A percentile compares a stretch with the other conserved stretches of the same genome.
Conservation (phyloP, 2,113 vertebrate genomes). For the Nanger granti region DNA sequence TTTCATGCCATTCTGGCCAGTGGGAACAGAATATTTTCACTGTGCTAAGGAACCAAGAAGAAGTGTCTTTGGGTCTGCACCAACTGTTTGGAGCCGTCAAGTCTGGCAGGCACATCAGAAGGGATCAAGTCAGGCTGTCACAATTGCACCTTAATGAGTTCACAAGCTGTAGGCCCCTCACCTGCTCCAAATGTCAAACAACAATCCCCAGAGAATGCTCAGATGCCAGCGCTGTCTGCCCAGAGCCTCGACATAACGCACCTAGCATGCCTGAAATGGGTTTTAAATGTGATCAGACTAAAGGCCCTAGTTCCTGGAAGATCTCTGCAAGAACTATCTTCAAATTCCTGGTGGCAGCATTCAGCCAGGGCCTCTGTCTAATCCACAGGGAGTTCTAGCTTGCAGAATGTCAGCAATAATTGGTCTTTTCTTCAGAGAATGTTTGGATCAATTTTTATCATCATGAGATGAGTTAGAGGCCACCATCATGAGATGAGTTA, state of each 20-base stretch:
- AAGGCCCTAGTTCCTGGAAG: slow-evolving; percentile 11
- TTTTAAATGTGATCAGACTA: slow-evolving; percentile 30
- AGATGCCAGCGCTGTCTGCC: neutral
- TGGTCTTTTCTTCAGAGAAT: neutral
- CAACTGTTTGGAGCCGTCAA: slow-evolving; percentile 37
- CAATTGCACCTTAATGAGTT: slow-evolving; percentile 43
- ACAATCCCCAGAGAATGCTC: neutral
- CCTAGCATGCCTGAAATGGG: slow-evolving; percentile 3
- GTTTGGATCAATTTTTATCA: neutral
- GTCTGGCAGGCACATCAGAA: slow-evolving; percentile 25
- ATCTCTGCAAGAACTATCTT: neutral
- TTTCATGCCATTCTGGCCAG: neutral
- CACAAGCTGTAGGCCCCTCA: slow-evolving; percentile 27
- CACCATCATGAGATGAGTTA: neutral
- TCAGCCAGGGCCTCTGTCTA: neutral
- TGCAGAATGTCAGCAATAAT: neutral
- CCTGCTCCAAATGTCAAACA: slow-evolving; percentile 40
- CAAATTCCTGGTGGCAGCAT: neutral
- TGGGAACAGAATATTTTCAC: neutral
- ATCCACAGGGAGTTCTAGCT: neutral
- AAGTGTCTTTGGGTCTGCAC: neutral
- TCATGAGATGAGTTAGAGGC: neutral
- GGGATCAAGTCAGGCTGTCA: slow-evolving; percentile 36
- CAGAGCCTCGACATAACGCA: neutral
- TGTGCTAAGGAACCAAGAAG: neutral